These are phyloP conservation scores for Gastracanthus pulcherrimus DNA, from an alignment of 2,888 invertebrate genomes.

Conservation along the genomic window DNA sequence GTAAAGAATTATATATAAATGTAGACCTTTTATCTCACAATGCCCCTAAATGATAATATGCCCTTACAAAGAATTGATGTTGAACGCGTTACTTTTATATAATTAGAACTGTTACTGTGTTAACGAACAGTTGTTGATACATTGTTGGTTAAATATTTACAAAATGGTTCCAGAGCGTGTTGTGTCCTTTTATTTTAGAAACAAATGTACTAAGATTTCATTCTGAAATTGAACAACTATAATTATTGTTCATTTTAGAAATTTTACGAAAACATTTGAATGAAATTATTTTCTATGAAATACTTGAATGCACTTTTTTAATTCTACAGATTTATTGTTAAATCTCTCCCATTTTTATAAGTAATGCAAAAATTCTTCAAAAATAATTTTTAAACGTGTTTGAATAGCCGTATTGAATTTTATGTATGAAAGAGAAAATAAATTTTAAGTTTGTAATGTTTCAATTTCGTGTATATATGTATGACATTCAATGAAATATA, in stretches of 20 bases:
- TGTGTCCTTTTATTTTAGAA: not conserved
- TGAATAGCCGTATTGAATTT: too few relatives aligned
- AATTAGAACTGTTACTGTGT: not conserved
- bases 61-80: not conserved
- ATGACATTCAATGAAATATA: too few relatives aligned
- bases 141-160: not conserved
- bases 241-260: not conserved
- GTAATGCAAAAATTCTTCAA: too few relatives aligned
- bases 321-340: too few relatives aligned
- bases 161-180: not conserved
- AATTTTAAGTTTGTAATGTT: too few relatives aligned
- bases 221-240: conserved; percentile 5
- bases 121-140: not conserved
- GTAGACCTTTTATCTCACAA: not conserved
- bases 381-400: too few relatives aligned
- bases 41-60: not conserved
- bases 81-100: not conserved
- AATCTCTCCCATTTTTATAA: too few relatives aligned
- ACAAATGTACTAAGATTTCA: not conserved
- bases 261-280: too few relatives aligned
- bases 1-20: not conserved
- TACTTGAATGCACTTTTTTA: too few relatives aligned
- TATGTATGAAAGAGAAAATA: too few relatives aligned
- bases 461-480: too few relatives aligned
- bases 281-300: too few relatives aligned